phyloP scores from a whole-genome alignment of 2,113 vertebrate genomes.

The Solea senegalensis region DNA sequence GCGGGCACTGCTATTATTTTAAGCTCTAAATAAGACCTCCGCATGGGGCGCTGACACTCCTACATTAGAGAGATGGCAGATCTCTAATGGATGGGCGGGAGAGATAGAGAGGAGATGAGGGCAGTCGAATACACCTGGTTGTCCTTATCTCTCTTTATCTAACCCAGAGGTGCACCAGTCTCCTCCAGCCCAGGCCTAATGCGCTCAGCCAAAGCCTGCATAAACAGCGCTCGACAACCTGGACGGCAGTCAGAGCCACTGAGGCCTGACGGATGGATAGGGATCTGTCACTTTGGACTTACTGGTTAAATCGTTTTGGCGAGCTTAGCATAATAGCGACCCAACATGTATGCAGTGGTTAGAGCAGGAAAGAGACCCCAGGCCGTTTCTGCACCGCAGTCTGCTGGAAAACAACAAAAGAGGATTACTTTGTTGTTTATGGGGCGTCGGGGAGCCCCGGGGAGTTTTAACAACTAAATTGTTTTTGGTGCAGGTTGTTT shows the following conservation, averaged over 20 bases:
- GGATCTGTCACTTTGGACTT: slow-evolving; percentile 39
- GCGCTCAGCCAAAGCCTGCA: slow-evolving; percentile 30
- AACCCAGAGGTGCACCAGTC: slow-evolving; percentile 50
- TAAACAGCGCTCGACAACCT: slow-evolving; percentile 40
- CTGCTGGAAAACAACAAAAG: slow-evolving; percentile 62
- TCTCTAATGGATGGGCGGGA: slow-evolving; percentile 54
- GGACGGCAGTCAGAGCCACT: slow-evolving; percentile 27
- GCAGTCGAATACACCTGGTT: slow-evolving; percentile 75
- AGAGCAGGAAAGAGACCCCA: slow-evolving; percentile 10
- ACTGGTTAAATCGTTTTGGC: slow-evolving; percentile 37
- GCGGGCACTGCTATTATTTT: slow-evolving; percentile 72
- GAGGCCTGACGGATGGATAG: slow-evolving; percentile 50
- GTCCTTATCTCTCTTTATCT: slow-evolving; percentile 48
- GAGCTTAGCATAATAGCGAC: slow-evolving; percentile 8
- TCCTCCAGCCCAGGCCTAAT: slow-evolving; percentile 16
- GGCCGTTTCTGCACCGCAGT: slow-evolving; percentile 40
- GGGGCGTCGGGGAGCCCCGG: slow-evolving; percentile 37
- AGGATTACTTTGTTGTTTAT: slow-evolving; percentile 68
- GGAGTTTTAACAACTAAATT: slow-evolving; percentile 62
- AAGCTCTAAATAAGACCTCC: slow-evolving; percentile 74
- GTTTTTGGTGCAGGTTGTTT: slow-evolving; percentile 60
- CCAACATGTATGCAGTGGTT: slow-evolving; percentile 19
- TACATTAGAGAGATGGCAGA: slow-evolving; percentile 67
- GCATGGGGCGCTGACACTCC: slow-evolving; percentile 58
- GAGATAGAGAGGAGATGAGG: slow-evolving; percentile 54